Base-by-base conservation (phyloP, 2,797 vertebrate species). In the Hirundo rustica region DNA sequence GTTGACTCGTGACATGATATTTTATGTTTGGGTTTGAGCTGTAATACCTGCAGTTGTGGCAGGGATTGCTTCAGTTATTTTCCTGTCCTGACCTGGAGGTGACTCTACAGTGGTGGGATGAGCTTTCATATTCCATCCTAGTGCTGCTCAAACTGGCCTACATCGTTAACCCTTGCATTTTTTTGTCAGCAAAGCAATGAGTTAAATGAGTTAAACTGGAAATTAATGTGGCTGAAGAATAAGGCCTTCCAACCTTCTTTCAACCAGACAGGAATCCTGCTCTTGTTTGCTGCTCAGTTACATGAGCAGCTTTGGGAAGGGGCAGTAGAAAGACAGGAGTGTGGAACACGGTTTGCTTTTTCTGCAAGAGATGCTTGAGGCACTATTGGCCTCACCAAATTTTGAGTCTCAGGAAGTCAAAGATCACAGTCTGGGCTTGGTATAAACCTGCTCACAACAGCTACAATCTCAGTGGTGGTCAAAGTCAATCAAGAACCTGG, bases 1-100 rank as follows among this genome's bases (percentile, higher is more conserved):
- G 0, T 14, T 51, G 34, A 29, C 25, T 11, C 16, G 14, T 44
- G 32, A 27, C 0, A 0, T 44, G 36, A 17, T 15, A 12, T 66
- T 66, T 58, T 44, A 26, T 26, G 5, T 44, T 48, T 36, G 36
- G 11, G 36, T 66, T 66, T 36, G 36, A 51, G 44, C 36, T 85
- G 13, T 32, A 26, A 7, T 18, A 12, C 11, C 36, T 66, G 44
- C 53, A 50, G 14, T 15, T 50, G 5, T 11, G 9, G 14, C 36
- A 66, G 44, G 44, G 12, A 36, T 5, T 1, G 1, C 36, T 66
- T 30, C 26, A 36, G 51, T 17, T 30, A 9, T 50, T 50, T 44
- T 57, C 36, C 36, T 30, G 26, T 57, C 30, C 44, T 58, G 53
- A 74, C 53, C 36, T 58, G 32, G 36, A 66, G 11, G 25, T 74